These are phyloP conservation scores for Branchellion lobata DNA, from an alignment of 2,888 invertebrate species.

Conservation along the genomic window DNA sequence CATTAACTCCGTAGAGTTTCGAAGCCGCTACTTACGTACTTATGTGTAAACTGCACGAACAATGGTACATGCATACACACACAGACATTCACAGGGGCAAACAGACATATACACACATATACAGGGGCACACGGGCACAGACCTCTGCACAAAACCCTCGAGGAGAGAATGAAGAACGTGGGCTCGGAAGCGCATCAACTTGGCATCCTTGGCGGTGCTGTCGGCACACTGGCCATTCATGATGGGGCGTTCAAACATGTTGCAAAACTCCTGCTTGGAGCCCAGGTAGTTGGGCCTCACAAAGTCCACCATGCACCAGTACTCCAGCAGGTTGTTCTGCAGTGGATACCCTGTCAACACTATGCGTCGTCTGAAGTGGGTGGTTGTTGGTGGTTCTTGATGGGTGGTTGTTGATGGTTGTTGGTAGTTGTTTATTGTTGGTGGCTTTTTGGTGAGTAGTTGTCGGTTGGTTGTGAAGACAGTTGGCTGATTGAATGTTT, in stretches of 20 bases:
- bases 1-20: too few species aligned
- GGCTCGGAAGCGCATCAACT: slow-evolving; percentile 89
- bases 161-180: slow-evolving; percentile 91
- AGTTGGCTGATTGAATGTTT: neutral
- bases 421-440: too few species aligned
- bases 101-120: neutral
- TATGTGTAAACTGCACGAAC: neutral
- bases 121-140: slow-evolving; percentile 19
- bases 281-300: slow-evolving; percentile 95
- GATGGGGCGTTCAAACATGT: slow-evolving; percentile 97
- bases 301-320: slow-evolving; percentile 99
- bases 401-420: too few species aligned
- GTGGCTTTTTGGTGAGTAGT: too few species aligned
- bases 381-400: neutral
- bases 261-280: slow-evolving; percentile 91
- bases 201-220: slow-evolving; percentile 87
- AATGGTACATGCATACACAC: neutral
- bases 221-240: slow-evolving; percentile 97
- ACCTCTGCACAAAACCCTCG: slow-evolving; percentile 86
- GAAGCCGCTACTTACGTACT: neutral
- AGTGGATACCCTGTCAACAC: slow-evolving; percentile 96
- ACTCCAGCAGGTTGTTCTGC: slow-evolving; percentile 85
- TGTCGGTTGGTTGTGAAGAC: neutral
- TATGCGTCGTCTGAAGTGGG: slow-evolving; percentile 73
- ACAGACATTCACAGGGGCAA: neutral